A percentile compares a stretch with the other conserved stretches of the same genome.
Evolutionary conservation across 2,113 vertebrate species (phyloP).

Genomic region (Psephotus haematonotus): DNA sequence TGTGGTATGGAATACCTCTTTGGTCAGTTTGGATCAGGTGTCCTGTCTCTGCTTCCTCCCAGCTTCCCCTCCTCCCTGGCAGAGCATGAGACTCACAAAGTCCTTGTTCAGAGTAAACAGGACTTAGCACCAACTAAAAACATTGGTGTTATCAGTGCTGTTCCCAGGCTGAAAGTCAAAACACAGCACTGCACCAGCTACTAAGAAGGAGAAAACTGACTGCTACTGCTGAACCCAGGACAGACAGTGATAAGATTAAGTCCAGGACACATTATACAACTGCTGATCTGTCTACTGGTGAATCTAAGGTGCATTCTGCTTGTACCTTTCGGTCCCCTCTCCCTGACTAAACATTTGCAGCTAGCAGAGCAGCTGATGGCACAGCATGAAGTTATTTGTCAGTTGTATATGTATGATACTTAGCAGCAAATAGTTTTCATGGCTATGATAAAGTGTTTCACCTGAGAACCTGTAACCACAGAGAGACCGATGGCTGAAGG

Average conservation of each 20-base stretch:
- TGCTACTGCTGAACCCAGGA: too few species aligned
- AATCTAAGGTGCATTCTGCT: not conserved
- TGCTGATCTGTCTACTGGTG: not conserved
- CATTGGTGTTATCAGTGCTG: too few species aligned
- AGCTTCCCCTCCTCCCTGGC: too few species aligned
- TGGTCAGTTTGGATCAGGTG: too few species aligned
- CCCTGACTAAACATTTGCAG: not conserved
- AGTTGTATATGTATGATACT: not conserved
- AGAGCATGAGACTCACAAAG: too few species aligned
- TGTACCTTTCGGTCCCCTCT: not conserved
- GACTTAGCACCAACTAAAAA: too few species aligned
- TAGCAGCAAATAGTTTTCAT: not conserved
- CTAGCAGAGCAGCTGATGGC: not conserved
- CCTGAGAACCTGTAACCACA: not conserved
- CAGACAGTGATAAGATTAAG: not conserved
- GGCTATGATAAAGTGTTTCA: not conserved
- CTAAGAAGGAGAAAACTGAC: too few species aligned
- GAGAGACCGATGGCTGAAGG: not conserved
- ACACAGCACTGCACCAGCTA: too few species aligned
- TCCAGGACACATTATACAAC: not conserved
- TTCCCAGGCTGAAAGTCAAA: too few species aligned
- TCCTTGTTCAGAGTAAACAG: too few species aligned
- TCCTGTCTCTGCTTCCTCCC: too few species aligned
- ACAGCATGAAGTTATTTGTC: not conserved
- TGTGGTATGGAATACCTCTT: too few species aligned